These are phyloP conservation scores for Tachuris rubrigastra DNA, from an alignment of 2,113 vertebrate species.

Conservation along the genomic window DNA sequence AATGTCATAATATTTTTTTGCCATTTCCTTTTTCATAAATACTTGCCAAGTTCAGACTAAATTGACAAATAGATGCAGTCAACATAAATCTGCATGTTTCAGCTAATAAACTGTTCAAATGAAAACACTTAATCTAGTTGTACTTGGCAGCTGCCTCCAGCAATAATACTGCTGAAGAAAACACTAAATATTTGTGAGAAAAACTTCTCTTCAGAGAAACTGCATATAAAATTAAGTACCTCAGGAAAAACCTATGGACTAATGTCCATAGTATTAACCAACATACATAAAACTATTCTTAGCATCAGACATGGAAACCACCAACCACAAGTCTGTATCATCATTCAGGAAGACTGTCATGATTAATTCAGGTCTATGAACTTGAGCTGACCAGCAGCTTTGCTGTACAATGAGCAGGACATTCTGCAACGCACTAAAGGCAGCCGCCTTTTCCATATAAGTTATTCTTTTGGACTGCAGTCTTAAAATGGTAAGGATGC, in stretches of 20 bases:
- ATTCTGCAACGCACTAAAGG: not conserved
- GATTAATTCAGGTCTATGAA: not conserved
- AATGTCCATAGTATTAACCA: not conserved
- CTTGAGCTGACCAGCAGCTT: not conserved
- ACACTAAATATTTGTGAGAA: not conserved
- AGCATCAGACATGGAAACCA: not conserved
- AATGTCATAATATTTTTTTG: constrained; percentile 3
- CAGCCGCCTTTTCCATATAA: not conserved
- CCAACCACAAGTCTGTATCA: rapidly evolving
- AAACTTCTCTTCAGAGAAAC: not conserved
- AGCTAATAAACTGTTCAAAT: constrained; percentile 25
- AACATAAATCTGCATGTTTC: not conserved
- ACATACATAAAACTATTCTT: not conserved
- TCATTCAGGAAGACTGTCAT: not conserved
- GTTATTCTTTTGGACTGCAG: not conserved
- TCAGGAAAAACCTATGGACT: not conserved
- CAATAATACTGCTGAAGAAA: not conserved
- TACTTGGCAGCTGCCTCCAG: constrained; percentile 9
- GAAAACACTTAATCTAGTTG: constrained; percentile 21
- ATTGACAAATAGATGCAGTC: not conserved
- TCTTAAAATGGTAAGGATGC: not conserved
- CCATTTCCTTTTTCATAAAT: not conserved
- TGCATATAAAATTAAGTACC: not conserved
- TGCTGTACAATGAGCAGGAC: not conserved
- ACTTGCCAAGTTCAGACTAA: constrained; percentile 9